phyloP scores from a whole-genome alignment of 2,113 vertebrate species.

The Bettongia penicillata region DNA sequence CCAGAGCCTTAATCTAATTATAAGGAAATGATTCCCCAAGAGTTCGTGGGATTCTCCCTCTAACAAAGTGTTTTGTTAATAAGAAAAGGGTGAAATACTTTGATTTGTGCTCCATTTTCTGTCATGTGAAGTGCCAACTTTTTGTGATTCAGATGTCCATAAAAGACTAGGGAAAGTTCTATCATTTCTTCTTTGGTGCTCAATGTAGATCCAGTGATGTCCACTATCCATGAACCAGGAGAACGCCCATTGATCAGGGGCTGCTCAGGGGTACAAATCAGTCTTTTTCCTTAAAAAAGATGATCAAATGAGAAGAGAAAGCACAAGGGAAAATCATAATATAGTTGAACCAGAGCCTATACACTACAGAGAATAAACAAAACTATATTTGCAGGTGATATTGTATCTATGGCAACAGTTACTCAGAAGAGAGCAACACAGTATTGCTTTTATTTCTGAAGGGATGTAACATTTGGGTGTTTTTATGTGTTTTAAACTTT shows the following conservation, averaged over 20 bases:
- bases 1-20: not conserved
- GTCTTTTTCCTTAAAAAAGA: constrained; percentile 76
- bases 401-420: constrained; percentile 78
- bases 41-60: not conserved
- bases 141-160: constrained; percentile 58
- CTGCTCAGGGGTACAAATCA: constrained; percentile 58
- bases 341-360: not conserved
- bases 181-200: constrained; percentile 60
- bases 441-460: constrained; percentile 39
- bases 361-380: constrained; percentile 21
- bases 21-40: not conserved
- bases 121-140: constrained; percentile 74
- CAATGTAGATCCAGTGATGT: constrained; percentile 71
- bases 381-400: constrained; percentile 57
- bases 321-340: constrained; percentile 46
- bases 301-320: constrained; percentile 53
- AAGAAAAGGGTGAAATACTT: constrained; percentile 74
- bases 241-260: constrained; percentile 57
- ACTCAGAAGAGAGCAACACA: constrained; percentile 54
- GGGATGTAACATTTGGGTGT: constrained; percentile 50
- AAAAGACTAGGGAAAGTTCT: constrained; percentile 74
- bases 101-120: constrained; percentile 73
- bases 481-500: constrained; percentile 21
- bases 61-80: not conserved
- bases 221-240: not conserved